Base-by-base conservation (phyloP, 2,888 invertebrate genomes). In the Drosophila kanekoi region DNA sequence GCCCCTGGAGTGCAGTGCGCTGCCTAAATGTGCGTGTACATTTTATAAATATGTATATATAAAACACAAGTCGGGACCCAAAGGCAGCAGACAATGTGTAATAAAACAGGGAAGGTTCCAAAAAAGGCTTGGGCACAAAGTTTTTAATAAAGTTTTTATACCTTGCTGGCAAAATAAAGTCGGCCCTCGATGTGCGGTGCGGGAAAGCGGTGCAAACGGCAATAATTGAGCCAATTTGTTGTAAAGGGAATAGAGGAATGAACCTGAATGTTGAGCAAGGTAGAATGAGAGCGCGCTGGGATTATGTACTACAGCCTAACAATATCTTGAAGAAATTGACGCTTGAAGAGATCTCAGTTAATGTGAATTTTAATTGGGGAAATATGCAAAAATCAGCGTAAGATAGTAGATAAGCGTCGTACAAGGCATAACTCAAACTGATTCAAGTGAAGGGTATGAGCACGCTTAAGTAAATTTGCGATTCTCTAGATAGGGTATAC, bases 141-240 rank as follows among this genome's bases (percentile, higher is more conserved):
- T 78, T 89, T 89, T 89, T 88, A 80, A 88, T 84, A 89, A 89
- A 88, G 87, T 89, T 89, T 81, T 86, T 79, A 79, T 82, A 77
- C 76, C 78, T 79, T 64, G 67, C 53, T 48, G 52, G 45, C 41
- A 60, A 54, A 52, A 35, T 60, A 68, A 48, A 56, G 41, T 56
- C 54, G 44, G 45, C 23, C 28, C n/a, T 37, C 13, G 14, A n/a
- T n/a, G 23, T 32, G 60, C 13, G 14, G 18, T 32, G 60, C 41
- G 20, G 28, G 45, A 16, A 18, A 75, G 14, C 43, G 60, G 48
- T 62, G 65, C 52, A 72, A 81, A 64, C 47, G 70, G 56, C 76
- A 79, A 77, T 84, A 89, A 87, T 85, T 89, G 83, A 83, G 82
- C 79, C 83, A 89, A 87, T 86, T 89, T 89, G 77, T 79, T 86